Base-by-base conservation (phyloP, 2,888 invertebrate species). In the Drosophila rubida region DNA sequence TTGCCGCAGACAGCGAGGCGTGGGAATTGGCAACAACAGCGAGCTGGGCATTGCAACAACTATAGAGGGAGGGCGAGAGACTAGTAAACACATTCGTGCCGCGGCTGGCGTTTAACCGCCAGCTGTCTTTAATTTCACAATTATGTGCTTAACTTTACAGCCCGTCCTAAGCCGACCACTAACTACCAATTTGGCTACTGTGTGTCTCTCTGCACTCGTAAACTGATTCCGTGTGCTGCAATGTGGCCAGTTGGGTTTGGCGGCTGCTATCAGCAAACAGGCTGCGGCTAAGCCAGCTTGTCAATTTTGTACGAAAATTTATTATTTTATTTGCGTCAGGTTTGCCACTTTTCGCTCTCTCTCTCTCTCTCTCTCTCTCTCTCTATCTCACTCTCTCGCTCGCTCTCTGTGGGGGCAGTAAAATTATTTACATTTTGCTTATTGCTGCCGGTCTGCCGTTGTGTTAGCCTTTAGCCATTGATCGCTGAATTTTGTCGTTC, bases 341-440 rank as follows among this genome's bases (percentile, higher is more conserved):
- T 76, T 69, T 65, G 69, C 41, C 9, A 23, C 19, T 16, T 41
- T 50, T 50, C 8, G 19, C 13, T 14, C 14, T 32, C 16, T 9
- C 35, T 30, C 8, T n/a, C 6, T 4, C 22, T 2, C 25, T 25
- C 37, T 9, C 13, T 9, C 9, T 13, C 5, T 4, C 16, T 14
- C 25, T 19, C 57, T 42, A 6, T 41, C 9, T 9, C 14, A 23
- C 11, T 27, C 22, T 19, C 5, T 9, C 11, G 8, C 11, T 9
- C 22, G 5, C 25, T 25, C n/a, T 39, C 51, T n/a, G n/a, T 51
- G 16, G n/a, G 16, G 8, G 27, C 32, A 49, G 60, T 32, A 59
- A 88, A 88, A 87, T 80, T 84, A 78, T 87, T 89, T 89, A 87
- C 86, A 88, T 85, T 87, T 87, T 85, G 78, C 81, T 84, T 74